Evolutionary conservation across 2,113 vertebrate species (phyloP).

Genomic region (Psettodes erumei): DNA sequence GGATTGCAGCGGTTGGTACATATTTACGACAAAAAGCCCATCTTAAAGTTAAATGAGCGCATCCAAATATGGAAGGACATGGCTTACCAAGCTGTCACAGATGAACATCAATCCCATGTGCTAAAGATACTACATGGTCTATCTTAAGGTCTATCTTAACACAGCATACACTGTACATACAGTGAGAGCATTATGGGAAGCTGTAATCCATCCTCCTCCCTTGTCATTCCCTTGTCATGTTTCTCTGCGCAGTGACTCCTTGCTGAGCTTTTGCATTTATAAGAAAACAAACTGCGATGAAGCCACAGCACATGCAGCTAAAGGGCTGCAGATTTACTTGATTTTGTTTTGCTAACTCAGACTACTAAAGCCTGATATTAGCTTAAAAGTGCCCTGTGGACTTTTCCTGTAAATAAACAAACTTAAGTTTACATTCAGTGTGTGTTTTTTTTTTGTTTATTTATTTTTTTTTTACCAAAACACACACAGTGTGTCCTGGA

Average conservation of each 20-base stretch:
- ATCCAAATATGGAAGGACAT: conserved; percentile 38
- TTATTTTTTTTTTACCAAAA: background rate
- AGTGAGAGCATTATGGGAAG: background rate
- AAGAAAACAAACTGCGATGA: background rate
- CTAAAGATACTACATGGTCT: conserved; percentile 36
- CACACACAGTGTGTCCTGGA: background rate
- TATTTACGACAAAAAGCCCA: conserved; percentile 32
- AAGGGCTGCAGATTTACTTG: background rate
- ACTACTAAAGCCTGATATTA: background rate
- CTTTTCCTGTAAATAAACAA: background rate
- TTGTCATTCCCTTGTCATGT: too few species aligned
- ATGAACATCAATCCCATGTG: conserved; percentile 46
- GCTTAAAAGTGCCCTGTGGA: background rate
- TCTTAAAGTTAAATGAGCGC: conserved; percentile 28
- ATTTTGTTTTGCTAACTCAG: background rate
- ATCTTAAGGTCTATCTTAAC: conserved; percentile 1
- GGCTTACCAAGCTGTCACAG: conserved; percentile 50
- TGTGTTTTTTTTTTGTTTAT: too few species aligned
- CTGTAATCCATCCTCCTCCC: background rate
- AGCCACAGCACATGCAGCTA: background rate
- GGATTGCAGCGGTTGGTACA: conserved; percentile 12
- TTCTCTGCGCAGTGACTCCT: too few species aligned
- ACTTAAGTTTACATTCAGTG: background rate
- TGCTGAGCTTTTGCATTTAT: too few species aligned
- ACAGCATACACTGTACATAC: background rate